These are phyloP conservation scores for Aleiodes sp. DNA, from an alignment of 1,140 invertebrate species.

Conservation along the genomic window DNA sequence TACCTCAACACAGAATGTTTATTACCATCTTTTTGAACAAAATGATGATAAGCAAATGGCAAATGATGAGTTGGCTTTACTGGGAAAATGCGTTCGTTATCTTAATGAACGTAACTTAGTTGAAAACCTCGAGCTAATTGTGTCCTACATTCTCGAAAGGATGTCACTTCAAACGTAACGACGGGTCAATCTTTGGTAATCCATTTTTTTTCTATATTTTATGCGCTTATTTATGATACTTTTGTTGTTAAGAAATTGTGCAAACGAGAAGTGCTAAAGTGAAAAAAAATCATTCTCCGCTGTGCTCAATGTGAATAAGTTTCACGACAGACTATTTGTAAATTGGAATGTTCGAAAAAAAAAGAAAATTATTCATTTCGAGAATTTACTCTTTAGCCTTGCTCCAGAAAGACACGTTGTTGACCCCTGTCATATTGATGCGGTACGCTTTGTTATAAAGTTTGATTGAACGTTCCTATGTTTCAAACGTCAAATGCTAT, in stretches of 20 bases:
- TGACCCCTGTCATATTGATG: not conserved
- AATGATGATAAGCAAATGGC: too few species aligned
- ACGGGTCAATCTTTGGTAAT: too few species aligned
- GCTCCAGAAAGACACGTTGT: not conserved
- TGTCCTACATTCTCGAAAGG: too few species aligned
- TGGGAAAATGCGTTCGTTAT: too few species aligned
- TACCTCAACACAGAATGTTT: too few species aligned
- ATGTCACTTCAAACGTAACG: too few species aligned
- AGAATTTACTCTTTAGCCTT: not conserved
- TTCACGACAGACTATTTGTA: not conserved
- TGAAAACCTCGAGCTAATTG: too few species aligned
- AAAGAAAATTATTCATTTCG: not conserved
- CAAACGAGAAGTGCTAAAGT: not conserved
- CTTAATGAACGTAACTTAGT: too few species aligned
- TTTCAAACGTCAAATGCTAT: slow-evolving; percentile 3
- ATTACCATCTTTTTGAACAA: too few species aligned
- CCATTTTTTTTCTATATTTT: not conserved
- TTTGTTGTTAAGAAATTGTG: not conserved
- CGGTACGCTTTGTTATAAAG: not conserved
- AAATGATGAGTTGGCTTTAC: too few species aligned
- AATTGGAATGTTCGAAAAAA: not conserved
- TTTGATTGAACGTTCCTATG: not conserved
- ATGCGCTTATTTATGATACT: not conserved
- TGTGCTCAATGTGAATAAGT: not conserved
- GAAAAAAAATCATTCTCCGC: not conserved